These are phyloP conservation scores for Lepisosteus oculatus DNA, from an alignment of 2,113 vertebrate genomes.

Conservation along the genomic window DNA sequence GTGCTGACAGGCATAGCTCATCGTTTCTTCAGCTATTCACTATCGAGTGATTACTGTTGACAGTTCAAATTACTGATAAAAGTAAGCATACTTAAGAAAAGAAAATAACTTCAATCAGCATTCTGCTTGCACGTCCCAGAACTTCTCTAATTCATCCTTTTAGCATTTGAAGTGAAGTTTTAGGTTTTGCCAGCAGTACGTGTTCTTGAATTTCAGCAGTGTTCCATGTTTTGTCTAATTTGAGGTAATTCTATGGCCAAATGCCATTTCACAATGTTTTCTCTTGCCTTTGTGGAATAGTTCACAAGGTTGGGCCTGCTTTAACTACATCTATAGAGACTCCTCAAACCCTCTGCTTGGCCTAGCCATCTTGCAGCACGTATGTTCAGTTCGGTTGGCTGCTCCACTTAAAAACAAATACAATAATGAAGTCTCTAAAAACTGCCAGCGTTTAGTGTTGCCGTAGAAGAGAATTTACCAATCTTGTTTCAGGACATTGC, in stretches of 20 bases:
- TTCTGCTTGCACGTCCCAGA: slow-evolving; percentile 31
- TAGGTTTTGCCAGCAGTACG: slow-evolving; percentile 59
- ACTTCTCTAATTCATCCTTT: not conserved
- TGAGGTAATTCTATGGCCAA: slow-evolving; percentile 65
- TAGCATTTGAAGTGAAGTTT: slow-evolving; percentile 50
- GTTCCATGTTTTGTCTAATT: slow-evolving; percentile 44
- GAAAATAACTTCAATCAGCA: slow-evolving; percentile 44
- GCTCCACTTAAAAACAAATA: no score
- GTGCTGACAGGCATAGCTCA: slow-evolving; percentile 63
- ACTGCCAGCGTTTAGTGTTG: slow-evolving; percentile 47
- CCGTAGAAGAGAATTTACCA: slow-evolving; percentile 37
- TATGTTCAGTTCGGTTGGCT: no score
- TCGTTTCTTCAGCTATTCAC: slow-evolving; percentile 52
- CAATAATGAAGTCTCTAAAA: slow-evolving; percentile 7
- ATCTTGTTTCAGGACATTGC: slow-evolving; percentile 28
- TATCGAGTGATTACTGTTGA: slow-evolving; percentile 66
- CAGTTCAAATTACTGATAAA: slow-evolving; percentile 68
- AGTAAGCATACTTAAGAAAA: slow-evolving; percentile 69
- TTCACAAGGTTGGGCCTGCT: no score
- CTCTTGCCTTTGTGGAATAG: slow-evolving; percentile 13
- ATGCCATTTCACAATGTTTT: slow-evolving; percentile 59
- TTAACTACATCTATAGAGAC: no score
- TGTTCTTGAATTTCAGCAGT: slow-evolving; percentile 60
- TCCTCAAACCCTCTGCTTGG: no score
- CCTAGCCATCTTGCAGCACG: no score